Evolutionary conservation across 2,888 invertebrate genomes (phyloP).

Genomic region (Synanthedon vespiformis): DNA sequence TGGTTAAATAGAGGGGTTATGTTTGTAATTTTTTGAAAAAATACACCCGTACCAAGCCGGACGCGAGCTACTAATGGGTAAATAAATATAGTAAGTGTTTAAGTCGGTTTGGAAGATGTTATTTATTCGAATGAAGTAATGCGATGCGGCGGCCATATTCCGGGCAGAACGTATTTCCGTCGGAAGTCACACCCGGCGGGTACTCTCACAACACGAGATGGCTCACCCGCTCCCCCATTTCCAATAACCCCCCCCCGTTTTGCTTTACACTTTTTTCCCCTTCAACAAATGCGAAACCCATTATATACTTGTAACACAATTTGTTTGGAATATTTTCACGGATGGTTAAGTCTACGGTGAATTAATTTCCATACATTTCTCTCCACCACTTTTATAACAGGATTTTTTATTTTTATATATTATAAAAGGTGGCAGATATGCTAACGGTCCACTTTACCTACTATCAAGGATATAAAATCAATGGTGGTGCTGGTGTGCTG

Average conservation of each 20-base stretch:
- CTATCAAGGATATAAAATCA: no score
- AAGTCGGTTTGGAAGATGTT: neutral
- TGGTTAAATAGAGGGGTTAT: no score
- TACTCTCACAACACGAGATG: neutral
- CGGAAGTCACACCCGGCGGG: conserved; percentile 11
- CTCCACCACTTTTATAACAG: no score
- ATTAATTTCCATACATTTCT: neutral
- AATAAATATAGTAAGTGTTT: no score
- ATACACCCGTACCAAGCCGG: no score
- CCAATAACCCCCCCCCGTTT: conserved; percentile 36
- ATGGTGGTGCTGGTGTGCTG: no score
- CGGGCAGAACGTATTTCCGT: conserved; percentile 38
- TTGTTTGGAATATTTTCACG: conserved; percentile 29
- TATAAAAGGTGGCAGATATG: no score
- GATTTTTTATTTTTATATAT: no score
- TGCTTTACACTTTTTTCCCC: conserved; percentile 23
- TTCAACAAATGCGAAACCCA: conserved; percentile 39
- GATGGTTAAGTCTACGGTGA: conserved; percentile 12
- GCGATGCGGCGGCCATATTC: conserved; percentile 20
- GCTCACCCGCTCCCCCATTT: conserved; percentile 24
- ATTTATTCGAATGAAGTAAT: conserved; percentile 10
- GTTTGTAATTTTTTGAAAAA: no score
- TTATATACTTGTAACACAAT: conserved; percentile 38
- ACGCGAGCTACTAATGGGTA: no score
- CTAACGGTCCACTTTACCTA: no score